A percentile compares a stretch with the other conserved stretches of the same genome.
Conservation (phyloP, 2,797 vertebrate species). For the Lates japonicus region DNA sequence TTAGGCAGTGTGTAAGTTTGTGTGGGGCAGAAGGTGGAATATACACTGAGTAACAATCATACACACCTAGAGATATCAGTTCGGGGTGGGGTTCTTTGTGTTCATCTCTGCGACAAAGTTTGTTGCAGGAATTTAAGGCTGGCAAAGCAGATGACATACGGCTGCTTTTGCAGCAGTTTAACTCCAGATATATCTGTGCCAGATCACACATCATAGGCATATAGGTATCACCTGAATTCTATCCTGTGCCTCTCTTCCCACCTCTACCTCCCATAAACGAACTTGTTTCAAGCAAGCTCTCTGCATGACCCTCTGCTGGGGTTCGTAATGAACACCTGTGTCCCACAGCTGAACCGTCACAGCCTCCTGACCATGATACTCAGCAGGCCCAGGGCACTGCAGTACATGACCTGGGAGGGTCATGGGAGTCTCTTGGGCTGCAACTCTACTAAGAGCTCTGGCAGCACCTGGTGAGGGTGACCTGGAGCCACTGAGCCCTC, state of each 20-base stretch:
- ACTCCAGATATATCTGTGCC: slow-evolving; percentile 4
- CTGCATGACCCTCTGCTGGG: slow-evolving; percentile 67
- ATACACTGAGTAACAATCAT: slow-evolving; percentile 62
- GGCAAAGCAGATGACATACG: background rate
- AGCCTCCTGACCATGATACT: slow-evolving; percentile 58
- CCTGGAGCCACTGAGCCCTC: slow-evolving; percentile 63
- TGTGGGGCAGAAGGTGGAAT: slow-evolving; percentile 37
- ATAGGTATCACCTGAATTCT: slow-evolving; percentile 44
- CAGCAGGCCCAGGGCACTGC: slow-evolving; percentile 42
- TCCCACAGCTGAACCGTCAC: slow-evolving; percentile 81
- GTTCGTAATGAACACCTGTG: slow-evolving; percentile 84
- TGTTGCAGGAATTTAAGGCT: slow-evolving; percentile 3
- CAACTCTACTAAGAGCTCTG: slow-evolving; percentile 80
- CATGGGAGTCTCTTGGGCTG: slow-evolving; percentile 66
- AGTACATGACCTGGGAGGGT: slow-evolving; percentile 60
- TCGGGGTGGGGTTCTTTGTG: too few species aligned
- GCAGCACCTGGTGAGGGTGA: slow-evolving; percentile 80
- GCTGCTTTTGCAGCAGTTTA: slow-evolving; percentile 3
- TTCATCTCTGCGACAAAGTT: too few species aligned
- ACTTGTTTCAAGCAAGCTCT: slow-evolving; percentile 68
- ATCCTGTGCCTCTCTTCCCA: slow-evolving; percentile 39
- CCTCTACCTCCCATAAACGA: slow-evolving; percentile 50
- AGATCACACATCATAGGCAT: slow-evolving; percentile 15
- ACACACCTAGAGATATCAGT: too few species aligned
- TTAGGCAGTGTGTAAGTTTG: slow-evolving; percentile 50